These are phyloP conservation scores for Nematolebias whitei DNA, from an alignment of 2,113 vertebrate species.

Conservation along the genomic window DNA sequence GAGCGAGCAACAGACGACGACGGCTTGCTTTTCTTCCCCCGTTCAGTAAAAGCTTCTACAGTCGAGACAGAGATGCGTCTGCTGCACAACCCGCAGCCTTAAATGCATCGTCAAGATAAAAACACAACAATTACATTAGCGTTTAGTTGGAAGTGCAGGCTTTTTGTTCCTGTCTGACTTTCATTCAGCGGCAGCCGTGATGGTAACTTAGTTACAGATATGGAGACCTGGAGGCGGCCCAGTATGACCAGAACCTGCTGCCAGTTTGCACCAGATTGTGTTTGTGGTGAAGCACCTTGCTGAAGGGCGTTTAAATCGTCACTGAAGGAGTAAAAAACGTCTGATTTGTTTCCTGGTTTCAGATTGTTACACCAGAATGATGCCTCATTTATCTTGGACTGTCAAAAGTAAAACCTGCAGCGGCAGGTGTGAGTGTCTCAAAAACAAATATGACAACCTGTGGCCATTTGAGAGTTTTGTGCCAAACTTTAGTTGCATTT, in stretches of 20 bases:
- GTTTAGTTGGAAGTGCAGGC: conserved; percentile 41
- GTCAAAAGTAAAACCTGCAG: not conserved
- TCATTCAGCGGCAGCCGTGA: conserved; percentile 26
- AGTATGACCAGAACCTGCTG: conserved; percentile 9
- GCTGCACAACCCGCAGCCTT: conserved; percentile 32
- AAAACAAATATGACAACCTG: too few relatives aligned
- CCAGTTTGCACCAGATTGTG: conserved; percentile 37
- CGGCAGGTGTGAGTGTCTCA: too few relatives aligned
- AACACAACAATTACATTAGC: conserved; percentile 54
- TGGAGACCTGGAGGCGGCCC: conserved; percentile 31
- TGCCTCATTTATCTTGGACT: conserved; percentile 13
- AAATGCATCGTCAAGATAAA: conserved; percentile 53
- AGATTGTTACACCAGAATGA: conserved; percentile 35
- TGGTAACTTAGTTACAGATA: conserved; percentile 22
- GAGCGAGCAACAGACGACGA: conserved; percentile 20
- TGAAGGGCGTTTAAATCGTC: conserved; percentile 57
- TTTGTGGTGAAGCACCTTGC: conserved; percentile 46
- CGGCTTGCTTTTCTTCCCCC: not conserved
- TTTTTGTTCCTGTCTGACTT: conserved; percentile 29
- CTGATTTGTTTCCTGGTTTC: conserved; percentile 29
- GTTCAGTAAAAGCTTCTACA: conserved; percentile 55
- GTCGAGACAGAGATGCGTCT: conserved; percentile 25
- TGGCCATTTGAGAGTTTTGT: not conserved
- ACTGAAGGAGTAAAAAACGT: conserved; percentile 28
- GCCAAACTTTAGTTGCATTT: not conserved